phyloP scores from a whole-genome alignment of 2,797 vertebrate genomes.

The Acanthis flammea region DNA sequence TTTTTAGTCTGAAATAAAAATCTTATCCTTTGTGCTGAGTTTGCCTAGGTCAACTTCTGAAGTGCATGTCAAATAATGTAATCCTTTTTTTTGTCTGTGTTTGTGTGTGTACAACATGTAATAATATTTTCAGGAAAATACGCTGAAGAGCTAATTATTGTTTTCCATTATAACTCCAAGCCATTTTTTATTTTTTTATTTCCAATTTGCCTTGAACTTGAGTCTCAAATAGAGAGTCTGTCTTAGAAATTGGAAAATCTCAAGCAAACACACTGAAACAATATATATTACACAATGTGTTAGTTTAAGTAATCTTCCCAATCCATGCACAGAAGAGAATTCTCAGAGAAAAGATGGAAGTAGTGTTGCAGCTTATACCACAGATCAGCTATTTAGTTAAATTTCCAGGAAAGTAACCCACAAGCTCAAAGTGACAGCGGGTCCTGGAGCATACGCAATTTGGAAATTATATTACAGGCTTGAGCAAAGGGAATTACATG shows the following conservation, averaged over 20 bases:
- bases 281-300: not conserved
- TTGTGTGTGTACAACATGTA: not conserved
- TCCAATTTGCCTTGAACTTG: not conserved
- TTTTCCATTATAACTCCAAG: not conserved
- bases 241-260: not conserved
- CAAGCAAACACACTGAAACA: not conserved
- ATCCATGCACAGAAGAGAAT: not conserved
- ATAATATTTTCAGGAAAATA: constrained; percentile 10
- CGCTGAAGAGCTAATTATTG: not conserved
- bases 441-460: not conserved
- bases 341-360: not conserved
- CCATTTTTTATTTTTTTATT: not conserved
- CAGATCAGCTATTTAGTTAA: not conserved
- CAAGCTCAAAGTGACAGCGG: not conserved
- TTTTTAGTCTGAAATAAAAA: not conserved
- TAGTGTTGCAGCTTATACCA: not conserved
- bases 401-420: constrained; percentile 8
- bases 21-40: not conserved
- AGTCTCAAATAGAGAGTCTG: not conserved
- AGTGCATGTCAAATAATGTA: not conserved
- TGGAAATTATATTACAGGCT: not conserved
- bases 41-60: not conserved
- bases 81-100: not conserved
- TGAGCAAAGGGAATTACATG: not conserved
- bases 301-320: not conserved